Conservation (phyloP, 2,113 vertebrate species). For the Ctenodactylus gundi region DNA sequence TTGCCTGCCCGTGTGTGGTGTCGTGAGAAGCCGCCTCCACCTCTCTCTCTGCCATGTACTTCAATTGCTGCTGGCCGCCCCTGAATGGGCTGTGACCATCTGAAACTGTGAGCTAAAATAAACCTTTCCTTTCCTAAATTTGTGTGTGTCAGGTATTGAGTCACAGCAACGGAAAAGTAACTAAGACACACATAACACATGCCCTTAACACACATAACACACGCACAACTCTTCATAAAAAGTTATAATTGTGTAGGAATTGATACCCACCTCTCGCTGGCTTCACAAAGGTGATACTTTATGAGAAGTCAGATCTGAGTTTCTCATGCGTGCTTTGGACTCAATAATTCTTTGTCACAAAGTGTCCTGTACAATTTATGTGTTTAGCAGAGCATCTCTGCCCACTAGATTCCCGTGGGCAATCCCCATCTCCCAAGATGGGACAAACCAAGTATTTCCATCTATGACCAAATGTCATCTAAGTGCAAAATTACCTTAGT, state of each 20-base stretch:
- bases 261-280: accelerated
- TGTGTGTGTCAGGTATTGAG: no score
- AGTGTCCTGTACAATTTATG: neutral
- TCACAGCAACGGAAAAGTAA: no score
- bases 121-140: no score
- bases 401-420: neutral
- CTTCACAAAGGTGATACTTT: neutral
- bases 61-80: no score
- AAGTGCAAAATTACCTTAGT: neutral
- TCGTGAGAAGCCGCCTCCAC: no score
- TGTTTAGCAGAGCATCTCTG: neutral
- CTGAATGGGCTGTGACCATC: no score
- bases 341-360: neutral
- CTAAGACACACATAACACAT: no score
- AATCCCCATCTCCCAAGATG: no score
- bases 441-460: neutral
- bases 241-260: neutral
- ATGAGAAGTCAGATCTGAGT: neutral
- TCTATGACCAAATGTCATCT: neutral
- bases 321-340: neutral
- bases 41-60: no score
- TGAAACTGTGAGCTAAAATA: no score
- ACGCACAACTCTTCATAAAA: neutral
- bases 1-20: no score
- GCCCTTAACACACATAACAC: neutral